Evolutionary conservation across 2,113 vertebrate genomes (phyloP).

Genomic region (Apteryx mantelli): DNA sequence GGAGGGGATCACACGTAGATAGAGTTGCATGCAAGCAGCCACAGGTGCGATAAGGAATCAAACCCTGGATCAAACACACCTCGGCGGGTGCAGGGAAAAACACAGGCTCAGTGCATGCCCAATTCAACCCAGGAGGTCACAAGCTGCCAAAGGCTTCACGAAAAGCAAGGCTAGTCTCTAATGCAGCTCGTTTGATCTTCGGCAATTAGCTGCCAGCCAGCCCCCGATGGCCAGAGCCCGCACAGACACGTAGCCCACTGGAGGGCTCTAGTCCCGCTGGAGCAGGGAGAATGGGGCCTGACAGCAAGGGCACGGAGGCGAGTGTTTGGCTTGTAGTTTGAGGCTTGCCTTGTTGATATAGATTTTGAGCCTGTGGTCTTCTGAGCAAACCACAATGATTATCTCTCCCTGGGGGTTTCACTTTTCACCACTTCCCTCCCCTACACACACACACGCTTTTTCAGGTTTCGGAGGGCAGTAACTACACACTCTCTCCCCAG

Average conservation of each 20-base stretch:
- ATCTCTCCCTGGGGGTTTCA: neutral
- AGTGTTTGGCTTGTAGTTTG: neutral
- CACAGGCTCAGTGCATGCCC: too few species aligned
- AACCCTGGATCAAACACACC: neutral
- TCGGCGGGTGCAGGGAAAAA: neutral
- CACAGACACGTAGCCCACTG: neutral
- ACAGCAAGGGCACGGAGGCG: too few species aligned
- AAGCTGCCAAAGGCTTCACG: neutral
- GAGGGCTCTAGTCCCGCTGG: neutral
- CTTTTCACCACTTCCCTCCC: neutral
- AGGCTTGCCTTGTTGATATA: neutral
- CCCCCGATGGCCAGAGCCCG: neutral
- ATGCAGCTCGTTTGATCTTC: neutral
- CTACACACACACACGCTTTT: neutral
- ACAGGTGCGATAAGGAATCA: neutral
- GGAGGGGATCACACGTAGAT: neutral
- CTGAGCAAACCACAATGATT: neutral
- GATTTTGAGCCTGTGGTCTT: neutral
- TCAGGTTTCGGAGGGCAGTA: neutral
- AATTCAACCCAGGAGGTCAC: neutral
- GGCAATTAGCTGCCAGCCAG: neutral
- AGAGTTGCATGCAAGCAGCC: neutral
- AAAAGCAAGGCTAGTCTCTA: neutral
- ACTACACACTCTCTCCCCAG: neutral
- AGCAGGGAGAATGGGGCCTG: neutral